Base-by-base conservation (phyloP, 2,888 invertebrate genomes). In the Andrena praecox region DNA sequence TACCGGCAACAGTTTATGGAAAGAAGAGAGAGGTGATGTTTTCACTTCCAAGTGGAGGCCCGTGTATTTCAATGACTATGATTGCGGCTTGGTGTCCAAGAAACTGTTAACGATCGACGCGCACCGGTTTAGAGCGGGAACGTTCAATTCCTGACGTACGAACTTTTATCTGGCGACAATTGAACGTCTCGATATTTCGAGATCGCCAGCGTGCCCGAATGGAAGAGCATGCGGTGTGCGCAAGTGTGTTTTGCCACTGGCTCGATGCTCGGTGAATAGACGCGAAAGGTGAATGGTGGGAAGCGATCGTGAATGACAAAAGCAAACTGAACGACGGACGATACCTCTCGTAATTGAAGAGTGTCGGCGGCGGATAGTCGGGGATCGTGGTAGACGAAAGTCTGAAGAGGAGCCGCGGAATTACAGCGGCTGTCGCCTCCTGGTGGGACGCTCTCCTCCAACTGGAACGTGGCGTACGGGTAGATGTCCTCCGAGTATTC, bases 401-500 rank as follows among this genome's bases (percentile, higher is more conserved):
- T 94, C 91, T 93, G 94, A 77, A 92, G 92, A 69, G 91, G 94
- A 79, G 91, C 94, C 31, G 94, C 94, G 24, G 92, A 94, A 93
- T 97, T 98, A 95, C 98, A 98, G 71, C 98, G 97, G 94, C 98
- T 98, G 94, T 98, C 98, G 91, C 97, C 97, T 94, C 98, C 97
- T 0, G 97, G 96, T 68, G 97, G 97, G 91, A 98, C 98, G 80
- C 97, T 97, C 84, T 93, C 93, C 85, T 94, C 93, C 90, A 98
- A 95, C 93, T 98, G 98, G 94, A 98, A 98, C 66, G 98, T 98
- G 75, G 98, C 98, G 94, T 98, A 98, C 0, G 98, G 98, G 93
- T 98, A 98, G 90, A 98, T 98, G 93, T 98, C 98, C 95, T 98
- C 98, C 92, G 98, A 97, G 94, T 98, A 98, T 94, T 98, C 98